Base-by-base conservation (phyloP, 2,888 invertebrate species). In the Lepeophtheirus nordmannii region DNA sequence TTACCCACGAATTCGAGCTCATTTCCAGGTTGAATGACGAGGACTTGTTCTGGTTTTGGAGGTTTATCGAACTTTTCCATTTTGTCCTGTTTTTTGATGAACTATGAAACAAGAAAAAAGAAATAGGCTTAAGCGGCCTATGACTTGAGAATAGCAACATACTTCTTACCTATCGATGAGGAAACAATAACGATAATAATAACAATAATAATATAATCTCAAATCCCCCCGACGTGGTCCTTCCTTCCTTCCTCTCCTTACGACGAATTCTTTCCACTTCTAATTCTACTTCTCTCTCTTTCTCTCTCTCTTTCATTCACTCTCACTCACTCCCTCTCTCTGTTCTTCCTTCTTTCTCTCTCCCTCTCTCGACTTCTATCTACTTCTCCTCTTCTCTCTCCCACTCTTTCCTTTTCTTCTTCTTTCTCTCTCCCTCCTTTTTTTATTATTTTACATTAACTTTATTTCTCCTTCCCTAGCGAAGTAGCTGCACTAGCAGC, bases 1-100 rank as follows among this genome's bases (percentile, higher is more conserved):
- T 83, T 80, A 90, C 91, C 90, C 82, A 84, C 83, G 80, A 91
- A 91, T 81, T 85, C 86, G 74, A 91, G 83, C 80, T 90, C 91
- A 78, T 83, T 82, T 79, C 85, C 84, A 73, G 91, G 91, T 75
- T 89, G 87, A 82, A 91, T 87, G 76, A 82, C 80, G 78, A 91
- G 80, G 76, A 88, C 82, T 77, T 87, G 87, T 76, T 86, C 86
- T 73, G 82, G 83, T 75, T 82, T 83, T 74, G 81, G 80, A 82
- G 82, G 82, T 40, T 57, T 68, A 14, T 10, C 22, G 10, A n/a
- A 37, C 22, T 10, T 22, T 62, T 46, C 46, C 30, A 30, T 30
- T 7, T 30, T 30, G 30, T 30, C 7, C 30, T 30, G 30, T 30
- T 30, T n/a, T 30, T 30, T 7, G 30, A 30, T 30, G 2, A 30